Evolutionary conservation across 92 coral and sea anemone genomes (phyloP).

Genomic region (Anthopleura xanthogrammica): DNA sequence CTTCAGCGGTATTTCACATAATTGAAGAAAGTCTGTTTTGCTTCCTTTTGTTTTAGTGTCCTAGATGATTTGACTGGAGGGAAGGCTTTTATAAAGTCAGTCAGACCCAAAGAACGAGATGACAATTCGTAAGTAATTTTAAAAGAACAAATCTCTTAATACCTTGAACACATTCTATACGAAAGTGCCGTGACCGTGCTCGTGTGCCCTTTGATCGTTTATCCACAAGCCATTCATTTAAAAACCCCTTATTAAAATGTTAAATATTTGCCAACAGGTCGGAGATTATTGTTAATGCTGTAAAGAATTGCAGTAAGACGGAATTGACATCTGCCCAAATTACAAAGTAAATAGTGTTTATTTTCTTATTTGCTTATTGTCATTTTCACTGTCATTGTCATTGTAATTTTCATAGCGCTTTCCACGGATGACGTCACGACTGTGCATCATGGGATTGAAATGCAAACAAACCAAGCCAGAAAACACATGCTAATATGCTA

Average conservation of each 20-base stretch:
- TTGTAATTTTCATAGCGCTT: too few species aligned
- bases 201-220: too few species aligned
- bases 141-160: background rate
- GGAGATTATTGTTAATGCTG: background rate
- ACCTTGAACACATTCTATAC: background rate
- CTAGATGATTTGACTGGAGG: slow-evolving; percentile 47
- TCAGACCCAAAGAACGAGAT: slow-evolving; percentile 16
- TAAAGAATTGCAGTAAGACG: background rate
- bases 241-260: background rate
- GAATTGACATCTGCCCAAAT: slow-evolving; percentile 7
- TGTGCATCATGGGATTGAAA: too few species aligned
- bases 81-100: slow-evolving; percentile 44
- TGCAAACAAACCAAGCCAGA: too few species aligned
- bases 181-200: background rate
- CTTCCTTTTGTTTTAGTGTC: slow-evolving; percentile 9
- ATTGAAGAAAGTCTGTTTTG: background rate
- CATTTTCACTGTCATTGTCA: too few species aligned
- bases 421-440: too few species aligned
- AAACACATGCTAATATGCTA: too few species aligned
- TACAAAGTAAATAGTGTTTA: background rate
- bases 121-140: slow-evolving; percentile 29
- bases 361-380: too few species aligned
- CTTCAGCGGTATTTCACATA: background rate
- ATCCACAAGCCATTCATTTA: background rate
- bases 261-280: background rate